Percentiles rank a stretch among this genome's conserved stretches.
These are phyloP conservation scores for Pristis pectinata DNA, from an alignment of 2,797 vertebrate species.

Conservation along the genomic window DNA sequence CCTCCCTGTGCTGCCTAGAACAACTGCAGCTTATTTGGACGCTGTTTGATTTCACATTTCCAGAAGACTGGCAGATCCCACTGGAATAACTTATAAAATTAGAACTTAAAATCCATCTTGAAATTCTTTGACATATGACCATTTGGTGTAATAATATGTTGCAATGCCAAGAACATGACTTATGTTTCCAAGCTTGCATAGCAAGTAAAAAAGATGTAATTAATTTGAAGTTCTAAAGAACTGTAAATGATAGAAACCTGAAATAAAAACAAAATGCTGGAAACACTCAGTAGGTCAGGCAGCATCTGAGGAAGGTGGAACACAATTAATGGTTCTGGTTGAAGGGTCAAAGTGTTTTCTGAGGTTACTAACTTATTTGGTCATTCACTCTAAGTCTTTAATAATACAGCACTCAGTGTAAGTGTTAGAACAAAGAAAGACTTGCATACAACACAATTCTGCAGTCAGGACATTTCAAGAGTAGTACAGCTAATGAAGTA, in stretches of 20 bases:
- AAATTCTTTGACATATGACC: neutral
- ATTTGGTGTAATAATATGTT: neutral
- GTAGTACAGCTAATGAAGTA: neutral
- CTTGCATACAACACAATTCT: too few species aligned
- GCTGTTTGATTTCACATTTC: neutral
- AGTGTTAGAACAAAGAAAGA: neutral
- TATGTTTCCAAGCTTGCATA: neutral
- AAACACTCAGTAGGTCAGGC: too few species aligned
- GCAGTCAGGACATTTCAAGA: too few species aligned
- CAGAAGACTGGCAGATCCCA: neutral
- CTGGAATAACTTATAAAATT: neutral
- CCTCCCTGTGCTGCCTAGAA: neutral
- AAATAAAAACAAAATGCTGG: too few species aligned
- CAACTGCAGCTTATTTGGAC: neutral
- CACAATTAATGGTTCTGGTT: too few species aligned
- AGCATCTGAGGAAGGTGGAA: too few species aligned
- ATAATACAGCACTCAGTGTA: too few species aligned
- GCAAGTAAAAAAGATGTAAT: neutral
- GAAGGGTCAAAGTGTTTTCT: too few species aligned
- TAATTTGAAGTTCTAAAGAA: neutral
- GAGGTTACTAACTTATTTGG: too few species aligned
- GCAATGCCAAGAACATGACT: neutral
- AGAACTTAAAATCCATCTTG: neutral
- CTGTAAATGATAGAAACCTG: too few species aligned
- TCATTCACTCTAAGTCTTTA: too few species aligned